phyloP scores from a whole-genome alignment of 2,888 invertebrate genomes.

The Amiota communis region DNA sequence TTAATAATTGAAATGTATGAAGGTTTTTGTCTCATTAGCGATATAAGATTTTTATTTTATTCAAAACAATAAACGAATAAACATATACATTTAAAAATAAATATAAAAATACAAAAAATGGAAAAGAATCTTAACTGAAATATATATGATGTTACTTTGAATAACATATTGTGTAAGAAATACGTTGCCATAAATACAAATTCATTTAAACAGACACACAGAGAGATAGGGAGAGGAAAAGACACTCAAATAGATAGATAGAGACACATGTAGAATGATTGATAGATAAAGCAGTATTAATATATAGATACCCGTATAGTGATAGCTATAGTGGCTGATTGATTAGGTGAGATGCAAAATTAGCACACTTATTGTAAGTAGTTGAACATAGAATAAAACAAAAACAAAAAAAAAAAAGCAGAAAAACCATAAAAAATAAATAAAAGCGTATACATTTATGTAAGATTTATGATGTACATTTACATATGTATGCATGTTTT shows the following conservation, averaged over 20 bases:
- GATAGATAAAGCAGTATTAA: too few species aligned
- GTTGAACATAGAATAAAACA: not conserved
- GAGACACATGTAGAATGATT: too few species aligned
- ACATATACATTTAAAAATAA: slow-evolving; percentile 28
- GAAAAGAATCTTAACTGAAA: not conserved
- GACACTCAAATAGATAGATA: slow-evolving; percentile 16
- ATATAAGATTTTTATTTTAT: slow-evolving; percentile 26
- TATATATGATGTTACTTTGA: not conserved
- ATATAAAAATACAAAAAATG: slow-evolving; percentile 22
- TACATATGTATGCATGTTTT: too few species aligned
- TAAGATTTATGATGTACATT: too few species aligned
- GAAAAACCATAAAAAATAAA: slow-evolving; percentile 25
- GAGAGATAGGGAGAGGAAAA: too few species aligned
- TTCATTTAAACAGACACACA: not conserved
- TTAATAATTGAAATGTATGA: slow-evolving; percentile 53
- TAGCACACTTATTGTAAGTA: too few species aligned
- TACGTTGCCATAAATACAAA: too few species aligned
- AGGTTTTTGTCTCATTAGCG: slow-evolving; percentile 51
- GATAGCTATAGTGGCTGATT: too few species aligned
- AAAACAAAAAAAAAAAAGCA: not conserved
- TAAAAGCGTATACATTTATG: not conserved
- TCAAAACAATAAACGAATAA: slow-evolving; percentile 22
- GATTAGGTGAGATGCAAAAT: too few species aligned
- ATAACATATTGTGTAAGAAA: too few species aligned
- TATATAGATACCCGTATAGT: too few species aligned